Evolutionary conservation across 1,140 invertebrate species (phyloP).

Genomic region (Dysdera silvatica): DNA sequence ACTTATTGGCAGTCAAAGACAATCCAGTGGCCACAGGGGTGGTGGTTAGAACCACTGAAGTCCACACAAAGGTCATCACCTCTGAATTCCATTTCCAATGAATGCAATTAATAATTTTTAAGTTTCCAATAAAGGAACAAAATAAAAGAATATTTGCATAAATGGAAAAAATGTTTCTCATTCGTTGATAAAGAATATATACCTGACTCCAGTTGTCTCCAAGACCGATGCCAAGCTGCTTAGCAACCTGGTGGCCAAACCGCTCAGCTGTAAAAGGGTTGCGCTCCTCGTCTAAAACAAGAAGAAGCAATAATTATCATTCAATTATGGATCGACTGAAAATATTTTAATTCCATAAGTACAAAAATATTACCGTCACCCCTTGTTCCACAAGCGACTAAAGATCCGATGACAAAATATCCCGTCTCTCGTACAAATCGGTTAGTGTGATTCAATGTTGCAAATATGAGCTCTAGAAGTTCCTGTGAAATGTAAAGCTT

Average conservation of each 20-base stretch:
- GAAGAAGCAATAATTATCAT: background rate
- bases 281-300: conserved; percentile 31
- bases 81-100: background rate
- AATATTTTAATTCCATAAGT: background rate
- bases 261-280: conserved; percentile 43
- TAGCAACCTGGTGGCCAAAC: conserved; percentile 47
- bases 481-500: conserved; percentile 46
- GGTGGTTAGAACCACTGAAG: too few species aligned
- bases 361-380: conserved; percentile 10
- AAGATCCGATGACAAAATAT: conserved; percentile 48
- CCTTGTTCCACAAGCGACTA: conserved; percentile 45
- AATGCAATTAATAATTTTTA: background rate
- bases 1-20: too few species aligned
- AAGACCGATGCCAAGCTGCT: conserved; percentile 80
- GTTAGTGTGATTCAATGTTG: conserved; percentile 49
- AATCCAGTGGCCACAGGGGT: too few species aligned
- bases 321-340: background rate
- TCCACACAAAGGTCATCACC: too few species aligned
- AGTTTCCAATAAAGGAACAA: background rate
- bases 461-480: conserved; percentile 48
- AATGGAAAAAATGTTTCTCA: too few species aligned
- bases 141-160: too few species aligned
- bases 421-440: conserved; percentile 53
- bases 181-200: conserved; percentile 21
- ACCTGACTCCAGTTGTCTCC: conserved; percentile 72